Evolutionary conservation across 2,113 vertebrate genomes (phyloP).

Genomic region (Gallinago undulata): DNA sequence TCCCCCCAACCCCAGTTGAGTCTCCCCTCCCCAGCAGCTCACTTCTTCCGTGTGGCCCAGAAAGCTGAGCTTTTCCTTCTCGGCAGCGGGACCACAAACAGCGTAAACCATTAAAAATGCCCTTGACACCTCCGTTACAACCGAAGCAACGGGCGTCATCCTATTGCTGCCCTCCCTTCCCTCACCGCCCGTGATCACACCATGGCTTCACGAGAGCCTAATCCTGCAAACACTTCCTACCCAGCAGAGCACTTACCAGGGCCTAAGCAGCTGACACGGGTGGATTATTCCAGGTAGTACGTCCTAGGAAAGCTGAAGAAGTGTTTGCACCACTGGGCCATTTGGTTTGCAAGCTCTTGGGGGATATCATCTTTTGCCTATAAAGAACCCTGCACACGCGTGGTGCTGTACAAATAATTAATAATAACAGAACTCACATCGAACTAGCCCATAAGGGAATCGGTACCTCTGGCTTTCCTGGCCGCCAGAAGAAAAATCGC

Average conservation of each 20-base stretch:
- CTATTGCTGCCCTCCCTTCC: conserved; percentile 7
- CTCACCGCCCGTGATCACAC: not conserved
- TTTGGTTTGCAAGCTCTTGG: conserved; percentile 39
- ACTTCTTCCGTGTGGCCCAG: not conserved
- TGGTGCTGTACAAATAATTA: conserved; percentile 44
- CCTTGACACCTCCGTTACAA: not conserved
- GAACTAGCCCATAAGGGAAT: conserved; percentile 5
- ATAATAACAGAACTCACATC: conserved; percentile 40
- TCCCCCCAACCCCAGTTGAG: fast-evolving
- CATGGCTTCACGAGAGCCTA: conserved; percentile 21
- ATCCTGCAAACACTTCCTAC: conserved; percentile 42
- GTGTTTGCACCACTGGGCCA: conserved; percentile 15
- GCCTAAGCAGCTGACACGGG: not conserved
- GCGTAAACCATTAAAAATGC: conserved; percentile 4
- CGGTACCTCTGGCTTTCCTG: not conserved
- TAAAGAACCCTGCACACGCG: conserved; percentile 36
- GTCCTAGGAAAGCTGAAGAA: not conserved
- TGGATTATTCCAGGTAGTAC: conserved; percentile 9
- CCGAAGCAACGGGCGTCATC: not conserved
- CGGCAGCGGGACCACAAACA: conserved; percentile 1
- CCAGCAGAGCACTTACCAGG: conserved; percentile 10
- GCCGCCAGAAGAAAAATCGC: conserved; percentile 17
- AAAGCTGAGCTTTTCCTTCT: conserved; percentile 38
- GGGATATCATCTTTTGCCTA: conserved; percentile 40
- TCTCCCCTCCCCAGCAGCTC: not conserved